These are phyloP conservation scores for Oconnorella tubifera DNA, from an alignment of 2,888 invertebrate genomes.

Conservation along the genomic window DNA sequence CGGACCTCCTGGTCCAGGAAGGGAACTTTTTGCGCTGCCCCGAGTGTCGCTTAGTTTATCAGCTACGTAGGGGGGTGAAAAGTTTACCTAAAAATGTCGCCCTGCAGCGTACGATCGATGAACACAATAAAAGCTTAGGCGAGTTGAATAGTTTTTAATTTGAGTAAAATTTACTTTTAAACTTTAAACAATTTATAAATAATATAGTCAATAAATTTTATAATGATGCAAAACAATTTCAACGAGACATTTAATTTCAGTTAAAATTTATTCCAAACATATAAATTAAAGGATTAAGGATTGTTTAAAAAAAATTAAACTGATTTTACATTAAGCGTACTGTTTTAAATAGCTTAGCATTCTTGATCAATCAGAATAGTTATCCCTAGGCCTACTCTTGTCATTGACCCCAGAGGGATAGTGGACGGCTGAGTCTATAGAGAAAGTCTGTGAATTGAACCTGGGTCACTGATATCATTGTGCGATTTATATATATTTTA, in stretches of 20 bases:
- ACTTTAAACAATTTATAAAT: too few relatives aligned
- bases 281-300: too few relatives aligned
- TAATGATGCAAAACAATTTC: not conserved
- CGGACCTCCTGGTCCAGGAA: conserved; percentile 28
- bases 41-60: conserved; percentile 34
- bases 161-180: not conserved
- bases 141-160: not conserved
- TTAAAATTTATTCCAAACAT: too few relatives aligned
- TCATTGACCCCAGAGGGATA: too few relatives aligned
- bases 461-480: not conserved
- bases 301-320: too few relatives aligned
- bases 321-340: too few relatives aligned
- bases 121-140: conserved; percentile 13
- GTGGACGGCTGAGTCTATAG: too few relatives aligned
- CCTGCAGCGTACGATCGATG: conserved; percentile 31
- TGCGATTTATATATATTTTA: not conserved
- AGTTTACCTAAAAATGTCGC: conserved; percentile 36
- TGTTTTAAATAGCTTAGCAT: too few relatives aligned
- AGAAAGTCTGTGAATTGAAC: not conserved
- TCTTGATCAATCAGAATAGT: too few relatives aligned
- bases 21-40: conserved; percentile 34
- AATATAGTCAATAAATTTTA: not conserved
- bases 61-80: conserved; percentile 29
- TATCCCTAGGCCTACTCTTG: too few relatives aligned
- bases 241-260: too few relatives aligned